phyloP scores from a whole-genome alignment of 2,888 invertebrate genomes.

The Tetheella fluctuosa region DNA sequence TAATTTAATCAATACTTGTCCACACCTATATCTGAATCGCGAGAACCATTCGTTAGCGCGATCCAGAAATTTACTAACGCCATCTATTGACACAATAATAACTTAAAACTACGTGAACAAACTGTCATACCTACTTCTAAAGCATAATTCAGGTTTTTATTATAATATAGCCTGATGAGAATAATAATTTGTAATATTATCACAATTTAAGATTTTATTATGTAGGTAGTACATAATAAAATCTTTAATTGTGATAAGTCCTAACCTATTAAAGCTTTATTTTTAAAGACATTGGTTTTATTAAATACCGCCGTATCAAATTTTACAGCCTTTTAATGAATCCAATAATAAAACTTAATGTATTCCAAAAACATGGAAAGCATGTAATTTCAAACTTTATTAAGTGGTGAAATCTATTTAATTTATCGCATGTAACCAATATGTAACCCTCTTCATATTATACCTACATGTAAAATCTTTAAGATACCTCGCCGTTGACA shows the following conservation, averaged over 20 bases:
- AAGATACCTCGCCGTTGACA: conserved; percentile 37
- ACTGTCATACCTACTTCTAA: no score
- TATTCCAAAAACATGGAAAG: conserved; percentile 43
- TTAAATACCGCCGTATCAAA: conserved; percentile 38
- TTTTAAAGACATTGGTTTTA: conserved; percentile 19
- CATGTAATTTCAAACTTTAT: conserved; percentile 55
- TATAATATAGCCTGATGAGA: not conserved
- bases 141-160: not conserved
- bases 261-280: conserved; percentile 17
- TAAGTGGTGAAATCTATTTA: conserved; percentile 54
- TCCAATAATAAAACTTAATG: conserved; percentile 53
- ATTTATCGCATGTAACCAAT: conserved; percentile 37
- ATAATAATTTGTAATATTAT: not conserved
- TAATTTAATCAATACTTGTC: no score
- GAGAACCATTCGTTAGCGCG: no score
- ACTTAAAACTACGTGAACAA: no score
- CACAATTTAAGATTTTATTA: conserved; percentile 16
- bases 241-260: no score
- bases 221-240: no score
- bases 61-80: no score
- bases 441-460: conserved; percentile 35
- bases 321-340: conserved; percentile 64
- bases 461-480: conserved; percentile 27
- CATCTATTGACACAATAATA: no score
- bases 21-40: no score